These are phyloP conservation scores for Numenius phaeopus DNA, from an alignment of 2,797 vertebrate genomes.

Conservation along the genomic window DNA sequence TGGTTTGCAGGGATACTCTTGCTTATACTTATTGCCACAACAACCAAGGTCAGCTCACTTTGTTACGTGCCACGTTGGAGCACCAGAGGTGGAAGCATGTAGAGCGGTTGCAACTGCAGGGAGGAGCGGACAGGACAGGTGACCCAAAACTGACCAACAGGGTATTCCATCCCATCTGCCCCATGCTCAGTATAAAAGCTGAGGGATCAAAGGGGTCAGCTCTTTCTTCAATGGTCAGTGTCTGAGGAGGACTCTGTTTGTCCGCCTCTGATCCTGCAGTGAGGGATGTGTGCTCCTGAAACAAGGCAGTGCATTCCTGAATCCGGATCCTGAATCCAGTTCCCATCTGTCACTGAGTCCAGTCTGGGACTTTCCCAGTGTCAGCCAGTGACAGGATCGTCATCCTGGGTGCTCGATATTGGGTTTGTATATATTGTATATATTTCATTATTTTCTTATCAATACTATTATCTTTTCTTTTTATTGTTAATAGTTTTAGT, in stretches of 20 bases:
- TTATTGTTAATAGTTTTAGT: background rate
- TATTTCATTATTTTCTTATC: background rate
- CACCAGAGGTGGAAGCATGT: background rate
- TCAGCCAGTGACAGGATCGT: background rate
- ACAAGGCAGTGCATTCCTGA: background rate
- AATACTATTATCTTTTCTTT: background rate
- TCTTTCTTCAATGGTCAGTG: background rate
- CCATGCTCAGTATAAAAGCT: background rate
- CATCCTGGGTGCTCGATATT: background rate
- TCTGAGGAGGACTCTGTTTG: background rate
- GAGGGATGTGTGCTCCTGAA: too few species aligned
- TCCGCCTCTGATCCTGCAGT: background rate
- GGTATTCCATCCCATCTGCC: background rate
- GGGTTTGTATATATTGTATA: background rate
- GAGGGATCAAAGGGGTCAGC: background rate
- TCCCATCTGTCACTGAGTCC: background rate
- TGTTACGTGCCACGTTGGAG: background rate
- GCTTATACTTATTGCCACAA: background rate
- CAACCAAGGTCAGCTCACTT: background rate
- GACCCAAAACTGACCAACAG: background rate
- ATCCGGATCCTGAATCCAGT: background rate
- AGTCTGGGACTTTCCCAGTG: background rate
- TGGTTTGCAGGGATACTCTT: background rate
- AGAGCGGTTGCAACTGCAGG: background rate
- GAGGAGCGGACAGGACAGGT: background rate